phyloP scores from a whole-genome alignment of 2,888 invertebrate species.

The Meghimatium bilineatum region DNA sequence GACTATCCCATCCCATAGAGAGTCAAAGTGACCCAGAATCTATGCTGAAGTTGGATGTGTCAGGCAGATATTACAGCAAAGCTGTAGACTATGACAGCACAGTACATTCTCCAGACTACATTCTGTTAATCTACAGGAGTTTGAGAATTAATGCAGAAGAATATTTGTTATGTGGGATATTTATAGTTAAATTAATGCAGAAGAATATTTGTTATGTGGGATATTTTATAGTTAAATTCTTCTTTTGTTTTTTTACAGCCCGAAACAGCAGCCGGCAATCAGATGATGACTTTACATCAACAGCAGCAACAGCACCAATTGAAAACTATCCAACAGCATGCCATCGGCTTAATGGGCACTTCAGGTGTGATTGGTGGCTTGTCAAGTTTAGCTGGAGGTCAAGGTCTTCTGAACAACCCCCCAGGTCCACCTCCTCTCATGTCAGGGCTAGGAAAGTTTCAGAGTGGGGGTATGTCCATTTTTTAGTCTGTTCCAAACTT shows the following conservation, averaged over 20 bases:
- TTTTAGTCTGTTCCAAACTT: neutral
- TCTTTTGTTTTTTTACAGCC: slow-evolving; percentile 35
- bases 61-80: too few species aligned
- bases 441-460: slow-evolving; percentile 44
- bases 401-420: slow-evolving; percentile 40
- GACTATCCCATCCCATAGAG: too few species aligned
- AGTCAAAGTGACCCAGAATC: too few species aligned
- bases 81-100: too few species aligned
- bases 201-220: too few species aligned
- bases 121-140: too few species aligned
- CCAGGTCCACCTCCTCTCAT: slow-evolving; percentile 47
- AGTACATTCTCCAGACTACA: too few species aligned
- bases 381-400: slow-evolving; percentile 27
- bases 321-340: slow-evolving; percentile 52
- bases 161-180: too few species aligned
- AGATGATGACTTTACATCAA: slow-evolving; percentile 44
- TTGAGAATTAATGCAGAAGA: too few species aligned
- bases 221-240: too few species aligned
- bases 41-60: too few species aligned
- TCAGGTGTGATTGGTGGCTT: slow-evolving; percentile 46
- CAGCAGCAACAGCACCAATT: slow-evolving; percentile 51
- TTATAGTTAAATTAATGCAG: too few species aligned
- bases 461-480: slow-evolving; percentile 30
- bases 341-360: slow-evolving; percentile 47
- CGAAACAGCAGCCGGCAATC: slow-evolving; percentile 34